Conservation (phyloP, 2,888 invertebrate genomes). For the Julus scanicus region DNA sequence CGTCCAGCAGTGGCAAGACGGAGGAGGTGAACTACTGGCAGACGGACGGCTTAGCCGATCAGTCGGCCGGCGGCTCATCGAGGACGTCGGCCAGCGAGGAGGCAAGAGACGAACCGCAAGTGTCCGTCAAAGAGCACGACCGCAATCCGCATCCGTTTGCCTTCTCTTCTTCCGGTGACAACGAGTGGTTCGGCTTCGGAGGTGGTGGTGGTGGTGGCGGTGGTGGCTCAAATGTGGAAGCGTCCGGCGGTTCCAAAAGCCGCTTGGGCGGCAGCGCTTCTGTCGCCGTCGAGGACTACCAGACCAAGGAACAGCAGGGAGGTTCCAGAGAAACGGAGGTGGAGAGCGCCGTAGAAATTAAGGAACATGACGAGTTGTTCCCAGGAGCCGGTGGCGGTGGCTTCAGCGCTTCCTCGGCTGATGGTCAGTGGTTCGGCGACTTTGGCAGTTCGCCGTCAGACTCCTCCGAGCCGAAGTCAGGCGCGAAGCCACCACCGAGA, state of each 20-base stretch:
- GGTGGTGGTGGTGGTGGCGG: constrained; percentile 10
- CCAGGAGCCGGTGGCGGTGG: background rate
- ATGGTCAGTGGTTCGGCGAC: constrained; percentile 51
- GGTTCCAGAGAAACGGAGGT: background rate
- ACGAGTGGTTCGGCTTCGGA: constrained; percentile 35
- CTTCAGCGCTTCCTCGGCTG: background rate
- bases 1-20: constrained; percentile 30
- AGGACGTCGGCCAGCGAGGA: background rate
- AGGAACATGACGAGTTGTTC: constrained; percentile 53
- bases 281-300: constrained; percentile 47
- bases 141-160: constrained; percentile 45
- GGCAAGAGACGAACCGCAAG: background rate
- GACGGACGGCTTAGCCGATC: constrained; percentile 38
- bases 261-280: constrained; percentile 15
- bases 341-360: constrained; percentile 50
- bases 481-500: background rate
- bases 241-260: background rate
- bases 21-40: constrained; percentile 55
- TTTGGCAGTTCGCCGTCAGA: background rate
- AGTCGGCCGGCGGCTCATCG: background rate
- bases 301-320: constrained; percentile 44
- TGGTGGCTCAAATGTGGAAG: background rate
- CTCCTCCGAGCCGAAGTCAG: background rate
- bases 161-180: constrained; percentile 44
- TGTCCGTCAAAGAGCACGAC: constrained; percentile 55